These are phyloP conservation scores for Alosa alosa DNA, from an alignment of 2,113 vertebrate genomes.

Conservation along the genomic window DNA sequence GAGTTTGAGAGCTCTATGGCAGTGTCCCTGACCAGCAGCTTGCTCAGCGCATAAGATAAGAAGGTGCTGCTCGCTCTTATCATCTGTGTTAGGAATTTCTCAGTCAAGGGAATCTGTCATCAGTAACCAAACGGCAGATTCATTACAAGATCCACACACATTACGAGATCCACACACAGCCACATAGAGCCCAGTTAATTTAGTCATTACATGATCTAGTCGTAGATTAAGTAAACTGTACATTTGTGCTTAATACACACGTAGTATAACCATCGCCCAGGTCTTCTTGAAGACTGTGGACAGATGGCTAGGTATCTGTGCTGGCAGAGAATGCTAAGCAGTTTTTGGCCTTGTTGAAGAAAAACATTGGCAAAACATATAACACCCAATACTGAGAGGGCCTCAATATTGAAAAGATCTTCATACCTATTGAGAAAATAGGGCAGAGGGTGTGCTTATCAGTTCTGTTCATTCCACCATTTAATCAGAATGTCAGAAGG, in stretches of 20 bases:
- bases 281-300: neutral
- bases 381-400: neutral
- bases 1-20: neutral
- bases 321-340: neutral
- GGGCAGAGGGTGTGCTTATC: neutral
- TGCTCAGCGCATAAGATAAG: neutral
- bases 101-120: neutral
- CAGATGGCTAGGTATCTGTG: neutral
- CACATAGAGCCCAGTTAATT: neutral
- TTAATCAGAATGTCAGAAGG: neutral
- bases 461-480: neutral
- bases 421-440: neutral
- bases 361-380: neutral
- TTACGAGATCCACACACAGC: neutral
- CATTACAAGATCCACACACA: neutral
- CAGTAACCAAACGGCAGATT: neutral
- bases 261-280: neutral
- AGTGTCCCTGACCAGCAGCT: neutral
- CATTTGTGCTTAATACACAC: neutral
- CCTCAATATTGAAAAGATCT: neutral
- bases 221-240: neutral
- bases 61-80: neutral
- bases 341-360: neutral
- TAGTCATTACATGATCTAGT: neutral
- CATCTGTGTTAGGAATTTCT: neutral